Conservation (phyloP, 1,140 invertebrate species). For the Drosophila bocqueti region DNA sequence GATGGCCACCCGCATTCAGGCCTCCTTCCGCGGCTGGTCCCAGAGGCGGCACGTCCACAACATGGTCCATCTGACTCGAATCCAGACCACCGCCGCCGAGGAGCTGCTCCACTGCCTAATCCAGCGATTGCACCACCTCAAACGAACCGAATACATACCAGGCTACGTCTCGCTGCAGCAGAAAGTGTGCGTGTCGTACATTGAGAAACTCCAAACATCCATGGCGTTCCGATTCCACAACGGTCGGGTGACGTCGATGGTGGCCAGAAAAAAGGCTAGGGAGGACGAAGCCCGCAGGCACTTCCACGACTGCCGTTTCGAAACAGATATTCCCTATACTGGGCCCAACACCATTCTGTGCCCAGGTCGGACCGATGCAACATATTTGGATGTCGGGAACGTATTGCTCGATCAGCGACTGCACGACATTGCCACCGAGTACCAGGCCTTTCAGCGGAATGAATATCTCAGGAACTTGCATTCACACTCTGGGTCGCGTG, state of each 20-base stretch:
- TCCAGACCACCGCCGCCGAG: conserved; percentile 56
- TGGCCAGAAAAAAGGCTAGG: not conserved
- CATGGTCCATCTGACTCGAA: conserved; percentile 25
- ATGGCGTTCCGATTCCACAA: conserved; percentile 58
- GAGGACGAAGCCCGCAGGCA: not conserved
- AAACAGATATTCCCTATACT: conserved; percentile 36
- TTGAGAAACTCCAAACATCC: conserved; percentile 44
- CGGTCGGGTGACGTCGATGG: conserved; percentile 12
- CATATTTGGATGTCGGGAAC: not conserved
- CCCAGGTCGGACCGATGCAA: not conserved
- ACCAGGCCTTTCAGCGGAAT: conserved; percentile 17
- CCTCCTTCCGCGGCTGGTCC: conserved; percentile 54
- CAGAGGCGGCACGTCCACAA: conserved; percentile 58
- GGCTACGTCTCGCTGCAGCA: conserved; percentile 58
- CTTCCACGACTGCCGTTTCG: not conserved
- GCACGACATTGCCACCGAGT: conserved; percentile 12
- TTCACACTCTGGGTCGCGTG: conserved; percentile 6
- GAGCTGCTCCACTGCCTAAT: conserved; percentile 59
- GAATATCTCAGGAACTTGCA: not conserved
- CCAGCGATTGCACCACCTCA: conserved; percentile 50
- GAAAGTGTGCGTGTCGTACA: conserved; percentile 32
- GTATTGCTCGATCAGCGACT: conserved; percentile 5
- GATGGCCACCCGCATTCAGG: conserved; percentile 56
- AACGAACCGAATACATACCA: conserved; percentile 45
- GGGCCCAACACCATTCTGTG: conserved; percentile 38